Base-by-base conservation (phyloP, 2,888 invertebrate species). In the Aphelenchoides bicaudatus region DNA sequence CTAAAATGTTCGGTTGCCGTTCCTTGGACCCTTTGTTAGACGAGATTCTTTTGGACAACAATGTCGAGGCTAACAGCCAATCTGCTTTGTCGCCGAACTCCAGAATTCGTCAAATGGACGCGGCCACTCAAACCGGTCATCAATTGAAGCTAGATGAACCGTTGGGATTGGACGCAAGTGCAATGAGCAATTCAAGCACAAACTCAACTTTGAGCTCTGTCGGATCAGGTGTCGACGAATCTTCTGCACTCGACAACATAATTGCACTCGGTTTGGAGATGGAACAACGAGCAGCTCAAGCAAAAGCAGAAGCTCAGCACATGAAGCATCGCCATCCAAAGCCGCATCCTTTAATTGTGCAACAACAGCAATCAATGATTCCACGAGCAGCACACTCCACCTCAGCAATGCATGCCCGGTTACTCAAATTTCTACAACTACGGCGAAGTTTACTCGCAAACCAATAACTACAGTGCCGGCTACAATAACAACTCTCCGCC, bases 1-100 rank as follows among this genome's bases (percentile, higher is more conserved):
- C 73, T 5, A 69, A 69, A 34, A 71, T 76, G 71, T 76, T 76
- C 58, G 76, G 73, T 10, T 65, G 64, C n/a, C 61, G 62, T 3
- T 57, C 57, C 16, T 61, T 75, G 46, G 75, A 76, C 54, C 70
- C 73, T 34, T 60, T 74, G 48, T 59, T 76, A 6, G 65, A 67
- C 2, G 76, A 76, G 54, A 62, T 76, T 4, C 72, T 73, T 58
- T 57, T 63, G 10, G 64, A 71, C 28, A 58, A 56, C n/a, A 27
- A 25, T 3, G 37, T 46, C 21, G 49, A 54, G n/a, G n/a, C 29
- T 21, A 5, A 30, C 19, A 34, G 58, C 16, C 37, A 56, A 27
- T 23, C 31, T 31, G 56, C 25, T 25, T 37, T 16, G 16, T 60
- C 46, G 21, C 59, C 62, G 8, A 58, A 25, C 60, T 16, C 28